phyloP scores from a whole-genome alignment of 2,113 vertebrate species.

The Tachuris rubrigastra region DNA sequence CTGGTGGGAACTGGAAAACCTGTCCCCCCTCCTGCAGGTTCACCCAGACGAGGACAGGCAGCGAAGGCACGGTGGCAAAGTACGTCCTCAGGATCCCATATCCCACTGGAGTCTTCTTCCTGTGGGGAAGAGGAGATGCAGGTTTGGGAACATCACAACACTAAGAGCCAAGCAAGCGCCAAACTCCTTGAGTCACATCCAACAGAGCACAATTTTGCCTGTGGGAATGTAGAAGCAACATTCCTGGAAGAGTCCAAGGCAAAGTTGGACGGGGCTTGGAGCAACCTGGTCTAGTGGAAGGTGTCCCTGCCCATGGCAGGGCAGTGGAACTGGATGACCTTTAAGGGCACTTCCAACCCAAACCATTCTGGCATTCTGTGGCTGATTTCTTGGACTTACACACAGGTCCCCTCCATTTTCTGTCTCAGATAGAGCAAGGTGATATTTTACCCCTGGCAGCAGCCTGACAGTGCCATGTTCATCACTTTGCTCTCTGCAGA shows the following conservation, averaged over 20 bases:
- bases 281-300: background rate
- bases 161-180: background rate
- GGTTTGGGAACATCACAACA: background rate
- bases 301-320: background rate
- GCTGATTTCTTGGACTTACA: background rate
- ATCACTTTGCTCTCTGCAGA: background rate
- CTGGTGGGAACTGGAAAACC: constrained; percentile 85
- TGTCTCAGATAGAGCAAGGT: background rate
- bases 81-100: constrained; percentile 79
- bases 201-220: background rate
- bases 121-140: constrained; percentile 51
- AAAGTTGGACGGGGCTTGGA: background rate
- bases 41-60: constrained; percentile 85
- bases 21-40: constrained; percentile 73
- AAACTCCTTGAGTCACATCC: background rate
- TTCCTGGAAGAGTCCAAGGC: background rate
- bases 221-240: background rate
- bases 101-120: constrained; percentile 86
- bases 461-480: background rate
- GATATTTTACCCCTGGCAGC: background rate
- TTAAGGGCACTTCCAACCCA: background rate
- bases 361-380: background rate
- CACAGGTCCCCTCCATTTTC: background rate
- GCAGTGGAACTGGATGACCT: background rate
- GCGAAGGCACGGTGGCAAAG: constrained; percentile 74